phyloP scores from a whole-genome alignment of 2,888 invertebrate species.

The Gymnocheta viridis region DNA sequence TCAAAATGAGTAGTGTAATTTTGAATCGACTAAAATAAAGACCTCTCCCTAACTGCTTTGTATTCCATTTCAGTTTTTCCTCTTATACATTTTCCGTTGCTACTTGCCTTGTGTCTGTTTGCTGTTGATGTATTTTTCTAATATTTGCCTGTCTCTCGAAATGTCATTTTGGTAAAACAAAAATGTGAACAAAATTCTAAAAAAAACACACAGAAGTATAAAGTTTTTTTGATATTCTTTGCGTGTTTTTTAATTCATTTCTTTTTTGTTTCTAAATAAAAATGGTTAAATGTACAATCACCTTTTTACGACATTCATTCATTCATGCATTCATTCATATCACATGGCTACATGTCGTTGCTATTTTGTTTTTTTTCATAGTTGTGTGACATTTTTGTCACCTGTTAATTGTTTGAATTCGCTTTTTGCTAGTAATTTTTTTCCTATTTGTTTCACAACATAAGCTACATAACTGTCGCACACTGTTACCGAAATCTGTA shows the following conservation, averaged over 20 bases:
- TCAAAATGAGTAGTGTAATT: too few relatives aligned
- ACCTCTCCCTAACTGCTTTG: too few relatives aligned
- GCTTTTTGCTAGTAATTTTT: neutral
- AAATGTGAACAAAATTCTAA: neutral
- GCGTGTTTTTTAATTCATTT: neutral
- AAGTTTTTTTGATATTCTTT: slow-evolving; percentile 5
- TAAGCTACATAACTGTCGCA: neutral
- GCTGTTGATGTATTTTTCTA: slow-evolving; percentile 25
- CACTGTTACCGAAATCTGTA: neutral
- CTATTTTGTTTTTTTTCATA: slow-evolving; percentile 25
- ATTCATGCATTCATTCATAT: neutral
- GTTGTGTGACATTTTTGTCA: slow-evolving; percentile 54
- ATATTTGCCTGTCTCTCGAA: slow-evolving; percentile 33
- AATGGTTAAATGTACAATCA: slow-evolving; percentile 31
- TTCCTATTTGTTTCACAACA: neutral
- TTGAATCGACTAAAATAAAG: too few relatives aligned
- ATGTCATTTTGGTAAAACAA: slow-evolving; percentile 38
- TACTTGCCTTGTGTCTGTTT: slow-evolving; percentile 21
- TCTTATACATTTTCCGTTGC: neutral
- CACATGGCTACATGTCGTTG: neutral
- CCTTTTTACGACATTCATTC: neutral
- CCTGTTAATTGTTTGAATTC: slow-evolving; percentile 50
- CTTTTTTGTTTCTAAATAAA: slow-evolving; percentile 5
- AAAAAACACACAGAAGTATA: neutral
- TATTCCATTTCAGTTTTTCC: neutral